Base-by-base conservation (phyloP, 2,888 invertebrate genomes). In the Plagodis dolabraria region DNA sequence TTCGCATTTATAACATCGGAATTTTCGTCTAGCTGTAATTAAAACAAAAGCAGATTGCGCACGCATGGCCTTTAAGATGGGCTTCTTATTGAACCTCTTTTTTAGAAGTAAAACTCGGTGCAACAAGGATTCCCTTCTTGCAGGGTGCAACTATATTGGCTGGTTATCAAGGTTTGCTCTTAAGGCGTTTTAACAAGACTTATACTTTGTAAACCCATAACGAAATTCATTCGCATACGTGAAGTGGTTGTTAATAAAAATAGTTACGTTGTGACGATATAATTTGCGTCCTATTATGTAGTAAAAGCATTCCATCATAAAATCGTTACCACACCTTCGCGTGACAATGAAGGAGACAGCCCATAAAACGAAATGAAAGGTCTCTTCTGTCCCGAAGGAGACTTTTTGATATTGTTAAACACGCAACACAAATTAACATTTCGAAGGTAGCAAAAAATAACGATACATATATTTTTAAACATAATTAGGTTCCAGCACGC, bases 371-470 rank as follows among this genome's bases (percentile, higher is more conserved):
- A 56, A 58, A 56, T 53, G 45, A 55, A 22, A 59, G 51, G 66
- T 62, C 63, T 65, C 65, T 61, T 61, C 65, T 65, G 63, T 68
- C 74, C 71, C 77, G 33, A 57, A 62, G 67, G 73, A 62, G 53
- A 50, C 9, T 43, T 12, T 43, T 11, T 6, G 6, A 43, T 38
- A 38, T 12, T 11, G 48, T 53, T 12, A 2, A 63, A 59, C 76
- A 76, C 74, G 76, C 74, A 57, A 59, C 48, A 35, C 12, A 10
- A 53, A 46, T 38, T 44, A 53, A 38, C 22, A 60, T 57, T 69
- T 60, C 54, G 54, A 63, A 60, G 47, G 59, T 43, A 33, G n/a
- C 22, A 10, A 9, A 38, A 38, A 38, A 38, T 5, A 6, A n/a
- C 6, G 9, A 38, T 8, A 38, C 38, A 38, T 8, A 38, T 7